Conservation (phyloP, 2,888 invertebrate genomes). For the Therioaphis trifolii region DNA sequence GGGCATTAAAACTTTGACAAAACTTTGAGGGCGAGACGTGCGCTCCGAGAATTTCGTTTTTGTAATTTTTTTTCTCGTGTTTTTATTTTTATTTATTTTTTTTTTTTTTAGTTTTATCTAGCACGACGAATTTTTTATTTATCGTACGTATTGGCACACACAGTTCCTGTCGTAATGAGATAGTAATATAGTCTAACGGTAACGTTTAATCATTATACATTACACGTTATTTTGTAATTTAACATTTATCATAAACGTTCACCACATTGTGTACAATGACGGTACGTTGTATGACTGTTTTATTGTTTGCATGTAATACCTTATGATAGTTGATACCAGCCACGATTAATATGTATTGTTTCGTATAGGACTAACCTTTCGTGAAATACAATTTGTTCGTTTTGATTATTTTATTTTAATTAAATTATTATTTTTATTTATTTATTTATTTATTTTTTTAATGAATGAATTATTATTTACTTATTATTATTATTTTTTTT, state of each 20-base stretch:
- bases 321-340: background rate
- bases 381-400: background rate
- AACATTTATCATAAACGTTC: background rate
- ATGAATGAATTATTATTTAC: background rate
- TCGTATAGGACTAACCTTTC: background rate
- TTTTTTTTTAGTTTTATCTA: background rate
- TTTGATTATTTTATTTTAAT: background rate
- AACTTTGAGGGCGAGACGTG: background rate
- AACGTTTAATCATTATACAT: too few relatives aligned
- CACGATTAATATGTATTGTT: slow-evolving; percentile 19
- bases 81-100: background rate
- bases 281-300: background rate
- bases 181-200: background rate
- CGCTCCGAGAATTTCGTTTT: background rate
- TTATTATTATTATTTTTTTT: too few relatives aligned
- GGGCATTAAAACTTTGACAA: slow-evolving; percentile 27
- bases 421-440: background rate
- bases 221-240: background rate
- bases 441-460: background rate
- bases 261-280: background rate
- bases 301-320: slow-evolving; percentile 32
- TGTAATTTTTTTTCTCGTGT: background rate
- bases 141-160: slow-evolving; percentile 52
- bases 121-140: slow-evolving; percentile 46
- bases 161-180: slow-evolving; percentile 44